These are phyloP conservation scores for Drosophila yooni DNA, from an alignment of 2,888 invertebrate species.

Conservation along the genomic window DNA sequence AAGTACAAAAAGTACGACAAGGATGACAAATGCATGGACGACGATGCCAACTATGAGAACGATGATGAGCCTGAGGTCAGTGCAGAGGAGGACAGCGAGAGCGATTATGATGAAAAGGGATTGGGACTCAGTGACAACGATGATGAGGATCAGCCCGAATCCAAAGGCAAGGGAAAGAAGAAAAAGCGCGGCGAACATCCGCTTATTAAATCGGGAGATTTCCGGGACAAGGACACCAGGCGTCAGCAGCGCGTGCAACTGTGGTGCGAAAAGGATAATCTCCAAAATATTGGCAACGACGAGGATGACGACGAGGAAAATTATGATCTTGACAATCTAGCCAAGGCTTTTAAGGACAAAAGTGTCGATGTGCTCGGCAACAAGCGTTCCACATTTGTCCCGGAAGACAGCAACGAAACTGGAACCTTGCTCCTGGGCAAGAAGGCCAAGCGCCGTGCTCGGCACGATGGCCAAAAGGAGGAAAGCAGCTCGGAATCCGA, in stretches of 20 bases:
- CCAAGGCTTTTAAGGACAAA: constrained; percentile 89
- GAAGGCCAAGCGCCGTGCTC: constrained; percentile 82
- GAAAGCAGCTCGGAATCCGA: constrained; percentile 73
- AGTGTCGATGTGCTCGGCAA: constrained; percentile 86
- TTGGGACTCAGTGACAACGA: constrained; percentile 88
- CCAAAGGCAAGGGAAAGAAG: constrained; percentile 79
- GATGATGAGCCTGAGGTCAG: constrained; percentile 83
- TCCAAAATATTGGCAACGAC: constrained; percentile 89
- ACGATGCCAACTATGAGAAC: constrained; percentile 88
- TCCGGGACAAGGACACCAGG: constrained; percentile 90
- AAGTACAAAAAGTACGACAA: constrained; percentile 88
- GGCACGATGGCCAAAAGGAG: constrained; percentile 66
- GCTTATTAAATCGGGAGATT: constrained; percentile 92
- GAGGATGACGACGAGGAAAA: constrained; percentile 96
- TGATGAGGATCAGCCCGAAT: constrained; percentile 80
- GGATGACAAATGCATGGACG: constrained; percentile 88
- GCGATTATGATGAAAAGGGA: constrained; percentile 81
- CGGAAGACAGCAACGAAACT: constrained; percentile 6
- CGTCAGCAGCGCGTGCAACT: constrained; percentile 92
- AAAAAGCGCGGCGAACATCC: constrained; percentile 87
- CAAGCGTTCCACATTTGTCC: constrained; percentile 38
- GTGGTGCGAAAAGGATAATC: constrained; percentile 94
- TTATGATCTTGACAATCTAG: constrained; percentile 92
- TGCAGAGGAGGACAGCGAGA: constrained; percentile 73
- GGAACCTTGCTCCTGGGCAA: constrained; percentile 73